Evolutionary conservation across 2,888 invertebrate genomes (phyloP).

Genomic region (Synanthedon vespiformis): DNA sequence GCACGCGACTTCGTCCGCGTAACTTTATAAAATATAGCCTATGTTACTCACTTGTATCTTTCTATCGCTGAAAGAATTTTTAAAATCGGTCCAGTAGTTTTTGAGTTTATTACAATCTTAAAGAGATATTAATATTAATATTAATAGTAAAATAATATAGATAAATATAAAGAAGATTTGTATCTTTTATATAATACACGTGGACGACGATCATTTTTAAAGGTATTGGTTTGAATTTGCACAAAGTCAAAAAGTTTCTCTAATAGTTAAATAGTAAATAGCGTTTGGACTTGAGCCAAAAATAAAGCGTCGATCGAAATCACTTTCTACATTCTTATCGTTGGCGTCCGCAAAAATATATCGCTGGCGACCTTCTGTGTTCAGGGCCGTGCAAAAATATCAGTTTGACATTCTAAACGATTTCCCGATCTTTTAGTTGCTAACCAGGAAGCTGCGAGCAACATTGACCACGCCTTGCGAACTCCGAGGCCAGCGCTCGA

Average conservation of each 20-base stretch:
- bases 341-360: constrained; percentile 42
- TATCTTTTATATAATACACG: too few relatives aligned
- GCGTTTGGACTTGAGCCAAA: constrained; percentile 46
- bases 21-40: too few relatives aligned
- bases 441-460: constrained; percentile 59
- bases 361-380: constrained; percentile 43
- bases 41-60: too few relatives aligned
- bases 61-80: too few relatives aligned
- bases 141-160: too few relatives aligned
- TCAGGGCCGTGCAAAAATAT: constrained; percentile 66
- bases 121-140: too few relatives aligned
- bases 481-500: constrained; percentile 28
- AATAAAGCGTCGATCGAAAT: constrained; percentile 44
- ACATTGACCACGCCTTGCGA: constrained; percentile 46
- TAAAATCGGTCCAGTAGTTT: too few relatives aligned
- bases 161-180: too few relatives aligned
- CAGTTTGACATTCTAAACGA: constrained; percentile 64
- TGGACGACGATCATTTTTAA: too few relatives aligned
- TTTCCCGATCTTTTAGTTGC: constrained; percentile 61
- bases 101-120: too few relatives aligned
- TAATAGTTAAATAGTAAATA: constrained; percentile 10
- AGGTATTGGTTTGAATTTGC: too few relatives aligned
- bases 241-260: background rate
- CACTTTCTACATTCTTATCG: constrained; percentile 61
- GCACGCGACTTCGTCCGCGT: too few relatives aligned